Conservation (phyloP, 2,797 vertebrate species). For the Sitta carolinensis region DNA sequence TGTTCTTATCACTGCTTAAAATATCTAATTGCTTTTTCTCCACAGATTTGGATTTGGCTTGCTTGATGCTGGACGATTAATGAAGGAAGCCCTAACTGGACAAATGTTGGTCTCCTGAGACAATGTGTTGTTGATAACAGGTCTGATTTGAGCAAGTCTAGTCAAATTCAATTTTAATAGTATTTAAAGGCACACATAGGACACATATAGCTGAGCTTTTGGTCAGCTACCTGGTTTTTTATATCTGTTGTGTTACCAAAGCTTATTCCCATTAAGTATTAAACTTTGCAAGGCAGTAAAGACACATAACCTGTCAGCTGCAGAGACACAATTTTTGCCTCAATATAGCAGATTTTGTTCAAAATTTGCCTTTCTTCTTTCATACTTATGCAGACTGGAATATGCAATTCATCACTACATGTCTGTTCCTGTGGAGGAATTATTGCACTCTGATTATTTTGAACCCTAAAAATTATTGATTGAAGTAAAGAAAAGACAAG, state of each 20-base stretch:
- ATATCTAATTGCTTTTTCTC: slow-evolving; percentile 75
- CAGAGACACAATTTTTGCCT: neutral
- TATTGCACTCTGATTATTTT: slow-evolving; percentile 38
- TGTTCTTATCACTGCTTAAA: slow-evolving; percentile 77
- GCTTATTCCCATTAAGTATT: slow-evolving; percentile 12
- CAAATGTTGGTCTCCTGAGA: slow-evolving; percentile 59
- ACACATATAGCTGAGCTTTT: neutral
- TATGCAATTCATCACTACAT: neutral
- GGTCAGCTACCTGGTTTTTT: neutral
- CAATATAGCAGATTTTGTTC: neutral
- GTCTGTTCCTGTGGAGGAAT: neutral
- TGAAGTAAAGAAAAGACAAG: slow-evolving; percentile 31
- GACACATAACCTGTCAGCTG: neutral
- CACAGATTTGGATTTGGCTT: slow-evolving; percentile 66
- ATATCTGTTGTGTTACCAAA: neutral
- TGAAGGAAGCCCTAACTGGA: slow-evolving; percentile 65
- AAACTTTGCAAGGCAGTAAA: neutral
- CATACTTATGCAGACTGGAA: neutral
- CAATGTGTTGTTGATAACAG: slow-evolving; percentile 59
- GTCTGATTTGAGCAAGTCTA: slow-evolving; percentile 49
- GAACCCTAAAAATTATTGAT: slow-evolving; percentile 50
- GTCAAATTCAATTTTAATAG: slow-evolving; percentile 63
- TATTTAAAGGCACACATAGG: slow-evolving; percentile 37
- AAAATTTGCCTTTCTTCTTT: slow-evolving; percentile 20
- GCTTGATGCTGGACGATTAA: slow-evolving; percentile 64